phyloP scores from a whole-genome alignment of 2,888 invertebrate species.

The Drosophila infuscata region DNA sequence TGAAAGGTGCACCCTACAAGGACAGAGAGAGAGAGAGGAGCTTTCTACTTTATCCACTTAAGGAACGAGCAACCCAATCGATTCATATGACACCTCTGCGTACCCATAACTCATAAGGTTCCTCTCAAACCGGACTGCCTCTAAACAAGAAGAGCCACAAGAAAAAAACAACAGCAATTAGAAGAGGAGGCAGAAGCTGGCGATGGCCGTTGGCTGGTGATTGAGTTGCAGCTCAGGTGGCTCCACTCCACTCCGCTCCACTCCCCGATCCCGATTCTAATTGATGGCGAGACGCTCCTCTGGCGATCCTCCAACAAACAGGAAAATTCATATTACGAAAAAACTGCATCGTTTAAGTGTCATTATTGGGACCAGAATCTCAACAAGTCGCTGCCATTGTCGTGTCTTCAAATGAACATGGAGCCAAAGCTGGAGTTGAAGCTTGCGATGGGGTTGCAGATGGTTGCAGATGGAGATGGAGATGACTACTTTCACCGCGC shows the following conservation, averaged over 20 bases:
- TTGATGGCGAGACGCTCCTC: constrained; percentile 67
- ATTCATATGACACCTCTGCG: constrained; percentile 53
- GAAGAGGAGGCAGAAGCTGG: constrained; percentile 63
- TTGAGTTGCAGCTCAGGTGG: constrained; percentile 77
- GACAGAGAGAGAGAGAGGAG: constrained; percentile 36
- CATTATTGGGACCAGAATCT: constrained; percentile 79
- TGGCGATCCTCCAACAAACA: constrained; percentile 56
- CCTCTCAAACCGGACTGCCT: constrained; percentile 35
- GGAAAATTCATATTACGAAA: constrained; percentile 79
- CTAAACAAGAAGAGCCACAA: constrained; percentile 14
- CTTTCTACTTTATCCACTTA: constrained; percentile 58
- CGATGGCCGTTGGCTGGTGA: constrained; percentile 64
- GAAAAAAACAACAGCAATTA: constrained; percentile 71
- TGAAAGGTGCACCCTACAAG: constrained; percentile 35
- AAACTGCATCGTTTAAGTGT: constrained; percentile 79
- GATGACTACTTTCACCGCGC: constrained; percentile 72
- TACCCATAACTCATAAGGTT: constrained; percentile 60
- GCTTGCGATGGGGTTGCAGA: constrained; percentile 11
- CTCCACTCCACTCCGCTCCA: constrained; percentile 23
- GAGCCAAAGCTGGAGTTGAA: constrained; percentile 23
- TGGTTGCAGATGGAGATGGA: constrained; percentile 61
- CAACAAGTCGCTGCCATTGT: constrained; percentile 69
- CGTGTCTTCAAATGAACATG: constrained; percentile 46
- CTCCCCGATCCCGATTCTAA: constrained; percentile 53
- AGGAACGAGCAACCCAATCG: constrained; percentile 32